Evolutionary conservation across 2,113 vertebrate genomes (phyloP), one percentile per base, ranked within the genome.

Genomic region (Halcyon malimbica): DNA sequence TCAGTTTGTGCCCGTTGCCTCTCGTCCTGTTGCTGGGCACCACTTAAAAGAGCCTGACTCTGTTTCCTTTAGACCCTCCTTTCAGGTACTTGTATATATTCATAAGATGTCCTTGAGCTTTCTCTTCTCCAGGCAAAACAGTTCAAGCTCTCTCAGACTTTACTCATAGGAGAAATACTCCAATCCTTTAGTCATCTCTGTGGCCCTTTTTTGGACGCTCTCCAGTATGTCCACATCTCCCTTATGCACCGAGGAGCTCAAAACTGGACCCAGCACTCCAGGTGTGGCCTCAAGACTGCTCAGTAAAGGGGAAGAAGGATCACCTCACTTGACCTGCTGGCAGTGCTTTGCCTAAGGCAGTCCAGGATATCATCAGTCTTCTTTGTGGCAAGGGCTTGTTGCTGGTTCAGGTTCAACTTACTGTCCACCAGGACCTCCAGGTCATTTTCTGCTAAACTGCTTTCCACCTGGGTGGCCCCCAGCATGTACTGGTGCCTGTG

Each of bases 21-120:
- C n/a, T 60, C 6, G 18, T 56, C 11, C 37, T 89, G 11, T 13
- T 48, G 35, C 35, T 39, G 41, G 39, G 26, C 50, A 75, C 29
- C 54, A 70, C 56, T 42, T 28, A 23, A 64, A 86, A 81, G 15
- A 68, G 8, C 16, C 42, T 23, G 19, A 14, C 12, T 50, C 53
- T 26, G 6, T 46, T 21, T 13, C 41, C 46, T 67, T 59, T 41
- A 20, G 16, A 67, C 8, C 8, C 9, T 68, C 60, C 23, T 51
- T 74, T 62, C 39, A 41, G 39, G 20, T 50, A 67, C 33, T 67
- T 8, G 31, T 2, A 10, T 6, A 51, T 11, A 39, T 70, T 65
- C 7, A 1, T 10, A 69, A 77, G 39, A 83, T 41, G 11, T 17
- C 6, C 41, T 35, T 0, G 0, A 91, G 44, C 20, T 13, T 68